These are phyloP conservation scores for Pyrgus malvae DNA, from an alignment of 2,888 invertebrate genomes.

Conservation along the genomic window DNA sequence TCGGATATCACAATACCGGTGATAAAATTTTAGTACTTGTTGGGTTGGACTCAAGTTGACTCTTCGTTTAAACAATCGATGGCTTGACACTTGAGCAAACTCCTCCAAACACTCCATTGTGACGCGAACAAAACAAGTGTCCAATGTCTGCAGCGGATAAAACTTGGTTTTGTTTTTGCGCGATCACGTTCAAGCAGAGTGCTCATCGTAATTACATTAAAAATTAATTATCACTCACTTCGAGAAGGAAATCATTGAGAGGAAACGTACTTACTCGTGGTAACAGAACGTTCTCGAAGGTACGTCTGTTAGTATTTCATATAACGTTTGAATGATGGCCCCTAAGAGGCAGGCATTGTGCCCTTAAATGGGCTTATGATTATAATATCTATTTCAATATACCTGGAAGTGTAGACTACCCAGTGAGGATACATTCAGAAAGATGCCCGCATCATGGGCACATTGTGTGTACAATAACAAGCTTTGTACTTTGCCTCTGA, in stretches of 20 bases:
- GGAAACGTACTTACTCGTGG: too few relatives aligned
- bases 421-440: not conserved
- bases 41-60: not conserved
- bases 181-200: constrained; percentile 5
- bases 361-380: too few relatives aligned
- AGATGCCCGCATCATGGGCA: too few relatives aligned
- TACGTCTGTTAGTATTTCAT: too few relatives aligned
- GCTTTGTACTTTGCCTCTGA: not conserved
- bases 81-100: constrained; percentile 56
- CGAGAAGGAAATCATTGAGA: not conserved
- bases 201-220: not conserved
- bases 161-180: constrained; percentile 27
- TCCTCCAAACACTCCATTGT: constrained; percentile 58
- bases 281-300: too few relatives aligned
- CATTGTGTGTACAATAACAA: too few relatives aligned
- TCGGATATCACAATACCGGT: not conserved
- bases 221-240: not conserved
- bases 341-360: too few relatives aligned
- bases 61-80: constrained; percentile 30
- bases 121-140: constrained; percentile 28
- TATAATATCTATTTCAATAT: too few relatives aligned
- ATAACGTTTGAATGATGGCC: too few relatives aligned
- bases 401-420: not conserved
- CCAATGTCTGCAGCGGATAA: constrained; percentile 11
- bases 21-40: not conserved